Percentiles rank a stretch among this genome's conserved stretches.
These are phyloP conservation scores for Pachypsylla venusta DNA, from an alignment of 1,140 invertebrate species.

Conservation along the genomic window DNA sequence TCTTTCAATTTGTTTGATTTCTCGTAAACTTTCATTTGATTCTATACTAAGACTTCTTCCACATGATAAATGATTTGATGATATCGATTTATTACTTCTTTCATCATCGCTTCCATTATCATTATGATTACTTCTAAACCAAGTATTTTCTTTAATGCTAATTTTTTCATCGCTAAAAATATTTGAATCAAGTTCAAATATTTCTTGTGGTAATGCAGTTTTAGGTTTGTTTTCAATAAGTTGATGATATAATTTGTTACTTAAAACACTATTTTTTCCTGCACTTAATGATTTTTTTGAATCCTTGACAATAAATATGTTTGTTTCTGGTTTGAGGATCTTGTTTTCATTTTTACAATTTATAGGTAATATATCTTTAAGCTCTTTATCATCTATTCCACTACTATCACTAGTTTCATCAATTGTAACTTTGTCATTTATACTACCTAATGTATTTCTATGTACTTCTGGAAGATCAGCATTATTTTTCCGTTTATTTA, in stretches of 20 bases:
- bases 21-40: neutral
- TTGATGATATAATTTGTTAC: neutral
- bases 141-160: slow-evolving; percentile 1
- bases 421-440: neutral
- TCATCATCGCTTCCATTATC: neutral
- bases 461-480: neutral
- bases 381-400: neutral
- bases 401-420: neutral
- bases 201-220: neutral
- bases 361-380: neutral
- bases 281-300: neutral
- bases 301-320: neutral
- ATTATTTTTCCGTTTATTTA: neutral
- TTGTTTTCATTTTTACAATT: neutral
- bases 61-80: neutral
- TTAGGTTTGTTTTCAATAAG: slow-evolving; percentile 1
- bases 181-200: neutral
- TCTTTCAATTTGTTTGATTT: neutral
- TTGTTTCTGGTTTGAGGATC: neutral
- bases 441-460: neutral
- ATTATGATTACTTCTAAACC: neutral
- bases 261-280: neutral
- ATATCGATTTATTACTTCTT: neutral
- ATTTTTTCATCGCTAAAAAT: neutral
- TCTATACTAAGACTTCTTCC: slow-evolving; percentile 1